Conservation (phyloP, 2,113 vertebrate species). For the Apteryx mantelli region DNA sequence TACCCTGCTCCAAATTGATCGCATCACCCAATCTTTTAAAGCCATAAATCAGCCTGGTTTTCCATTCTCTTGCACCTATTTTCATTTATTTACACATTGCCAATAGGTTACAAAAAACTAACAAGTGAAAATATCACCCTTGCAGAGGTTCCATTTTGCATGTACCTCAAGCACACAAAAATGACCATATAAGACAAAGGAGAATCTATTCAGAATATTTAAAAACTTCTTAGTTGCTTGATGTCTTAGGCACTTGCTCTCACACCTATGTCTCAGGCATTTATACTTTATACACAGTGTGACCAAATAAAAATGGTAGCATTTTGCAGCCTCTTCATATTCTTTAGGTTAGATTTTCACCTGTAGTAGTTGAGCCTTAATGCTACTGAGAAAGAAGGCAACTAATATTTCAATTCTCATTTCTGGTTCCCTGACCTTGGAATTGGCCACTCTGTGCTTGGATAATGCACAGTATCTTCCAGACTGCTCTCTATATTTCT, state of each 20-base stretch:
- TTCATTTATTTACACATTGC: neutral
- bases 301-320: neutral
- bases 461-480: neutral
- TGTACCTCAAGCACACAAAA: neutral
- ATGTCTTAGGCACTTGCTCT: neutral
- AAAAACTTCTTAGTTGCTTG: neutral
- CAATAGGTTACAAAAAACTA: neutral
- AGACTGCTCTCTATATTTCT: neutral
- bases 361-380: neutral
- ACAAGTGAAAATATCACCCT: neutral
- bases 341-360: neutral
- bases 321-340: neutral
- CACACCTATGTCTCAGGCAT: neutral
- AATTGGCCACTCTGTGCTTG: too few relatives aligned
- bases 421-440: neutral
- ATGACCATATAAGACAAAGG: neutral
- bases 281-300: neutral
- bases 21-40: neutral
- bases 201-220: neutral
- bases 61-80: neutral
- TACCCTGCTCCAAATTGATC: neutral
- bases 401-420: neutral
- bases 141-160: neutral
- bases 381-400: neutral
- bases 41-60: neutral